Evolutionary conservation across 1,140 invertebrate species (phyloP).

Genomic region (Nephotettix cincticeps): DNA sequence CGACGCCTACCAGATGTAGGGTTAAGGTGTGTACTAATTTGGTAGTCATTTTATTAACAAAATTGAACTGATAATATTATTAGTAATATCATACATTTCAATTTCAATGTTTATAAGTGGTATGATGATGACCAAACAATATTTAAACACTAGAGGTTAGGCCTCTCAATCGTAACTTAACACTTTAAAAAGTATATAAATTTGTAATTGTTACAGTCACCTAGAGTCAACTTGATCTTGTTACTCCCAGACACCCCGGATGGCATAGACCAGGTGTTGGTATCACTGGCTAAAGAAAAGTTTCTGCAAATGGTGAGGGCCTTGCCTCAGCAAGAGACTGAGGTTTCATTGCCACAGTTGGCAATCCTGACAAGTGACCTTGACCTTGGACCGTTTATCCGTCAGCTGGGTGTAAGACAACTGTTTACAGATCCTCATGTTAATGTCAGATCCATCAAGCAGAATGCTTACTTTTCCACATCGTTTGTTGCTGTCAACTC

Average conservation of each 20-base stretch:
- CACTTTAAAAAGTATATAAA: too few species aligned
- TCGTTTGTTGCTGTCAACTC: constrained; percentile 45
- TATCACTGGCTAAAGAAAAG: constrained; percentile 38
- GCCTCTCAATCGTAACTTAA: too few species aligned
- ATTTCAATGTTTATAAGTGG: too few species aligned
- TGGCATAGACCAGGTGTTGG: constrained; percentile 37
- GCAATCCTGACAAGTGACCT: constrained; percentile 39
- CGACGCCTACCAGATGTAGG: too few species aligned
- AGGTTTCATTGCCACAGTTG: constrained; percentile 44
- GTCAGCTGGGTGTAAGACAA: constrained; percentile 36
- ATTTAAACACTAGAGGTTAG: too few species aligned
- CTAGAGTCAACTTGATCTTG: constrained; percentile 39
- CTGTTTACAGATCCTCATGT: constrained; percentile 31
- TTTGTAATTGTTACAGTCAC: constrained; percentile 40
- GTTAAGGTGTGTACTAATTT: too few species aligned
- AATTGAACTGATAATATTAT: too few species aligned
- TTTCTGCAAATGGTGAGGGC: constrained; percentile 34
- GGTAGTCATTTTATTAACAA: too few species aligned
- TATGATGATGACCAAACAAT: too few species aligned
- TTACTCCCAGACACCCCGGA: constrained; percentile 41
- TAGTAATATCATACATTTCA: too few species aligned
- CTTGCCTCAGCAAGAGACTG: constrained; percentile 36
- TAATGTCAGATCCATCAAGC: constrained; percentile 39
- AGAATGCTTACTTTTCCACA: constrained; percentile 44
- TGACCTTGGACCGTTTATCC: constrained; percentile 40